phyloP scores from a whole-genome alignment of 2,888 invertebrate species.

The Marasmarcha lunaedactyla region DNA sequence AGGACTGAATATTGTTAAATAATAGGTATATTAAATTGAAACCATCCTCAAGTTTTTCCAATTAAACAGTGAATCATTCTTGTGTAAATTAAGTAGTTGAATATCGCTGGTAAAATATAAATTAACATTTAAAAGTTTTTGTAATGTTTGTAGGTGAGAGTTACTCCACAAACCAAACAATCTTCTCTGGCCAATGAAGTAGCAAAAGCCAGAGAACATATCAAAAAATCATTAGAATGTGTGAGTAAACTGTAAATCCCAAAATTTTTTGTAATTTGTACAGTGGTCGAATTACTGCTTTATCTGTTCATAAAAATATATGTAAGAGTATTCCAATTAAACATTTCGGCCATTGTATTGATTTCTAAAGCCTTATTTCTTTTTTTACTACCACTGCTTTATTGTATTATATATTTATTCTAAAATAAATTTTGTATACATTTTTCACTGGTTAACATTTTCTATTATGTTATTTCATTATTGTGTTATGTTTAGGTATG shows the following conservation, averaged over 20 bases:
- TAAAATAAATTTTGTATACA: no score
- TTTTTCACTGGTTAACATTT: no score
- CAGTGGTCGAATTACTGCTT: background rate
- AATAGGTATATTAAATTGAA: background rate
- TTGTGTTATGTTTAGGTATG: no score
- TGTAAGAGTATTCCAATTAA: background rate
- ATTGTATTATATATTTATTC: no score
- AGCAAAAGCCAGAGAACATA: slow-evolving; percentile 87
- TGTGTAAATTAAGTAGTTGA: no score
- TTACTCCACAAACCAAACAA: slow-evolving; percentile 43
- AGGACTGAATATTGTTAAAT: background rate
- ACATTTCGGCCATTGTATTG: background rate
- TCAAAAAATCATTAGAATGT: slow-evolving; percentile 80
- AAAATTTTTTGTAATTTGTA: no score
- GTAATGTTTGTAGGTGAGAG: slow-evolving; percentile 39
- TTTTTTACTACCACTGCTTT: background rate
- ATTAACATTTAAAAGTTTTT: no score
- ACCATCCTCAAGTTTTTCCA: no score
- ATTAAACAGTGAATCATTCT: no score
- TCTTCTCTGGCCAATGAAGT: slow-evolving; percentile 85
- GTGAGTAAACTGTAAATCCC: slow-evolving; percentile 61
- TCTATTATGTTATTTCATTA: no score
- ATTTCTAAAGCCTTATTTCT: background rate
- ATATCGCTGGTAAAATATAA: no score
- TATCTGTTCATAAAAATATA: no score